These are phyloP conservation scores for Tenthredo distinguenda DNA, from an alignment of 2,888 invertebrate genomes.

Conservation along the genomic window DNA sequence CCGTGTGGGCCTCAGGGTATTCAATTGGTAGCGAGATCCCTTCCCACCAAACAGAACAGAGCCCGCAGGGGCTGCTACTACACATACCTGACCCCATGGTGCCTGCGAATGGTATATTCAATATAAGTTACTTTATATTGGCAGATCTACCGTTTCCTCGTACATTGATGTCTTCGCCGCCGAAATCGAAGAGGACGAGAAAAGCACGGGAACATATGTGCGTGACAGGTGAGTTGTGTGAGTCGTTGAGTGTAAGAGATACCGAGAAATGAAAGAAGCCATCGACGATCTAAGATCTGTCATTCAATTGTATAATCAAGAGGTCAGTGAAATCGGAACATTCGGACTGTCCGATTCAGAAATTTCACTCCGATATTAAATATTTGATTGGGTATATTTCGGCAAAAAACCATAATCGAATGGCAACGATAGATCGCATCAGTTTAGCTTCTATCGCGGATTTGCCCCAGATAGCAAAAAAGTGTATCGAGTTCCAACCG, in stretches of 20 bases:
- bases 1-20: conserved; percentile 33
- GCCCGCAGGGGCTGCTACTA: not conserved
- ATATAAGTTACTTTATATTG: conserved; percentile 17
- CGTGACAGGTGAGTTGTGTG: not conserved
- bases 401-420: not conserved
- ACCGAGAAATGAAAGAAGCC: conserved; percentile 15
- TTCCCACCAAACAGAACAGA: conserved; percentile 22
- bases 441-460: not conserved
- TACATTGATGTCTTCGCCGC: not conserved
- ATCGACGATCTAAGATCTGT: not conserved
- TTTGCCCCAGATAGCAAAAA: not conserved
- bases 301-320: not conserved
- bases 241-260: not conserved
- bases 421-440: conserved; percentile 3
- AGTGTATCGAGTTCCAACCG: not conserved
- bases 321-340: not conserved
- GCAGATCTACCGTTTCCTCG: conserved; percentile 19
- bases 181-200: not conserved
- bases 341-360: not conserved
- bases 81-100: conserved; percentile 2
- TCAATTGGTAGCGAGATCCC: conserved; percentile 20
- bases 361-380: not conserved
- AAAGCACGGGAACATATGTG: not conserved
- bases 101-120: not conserved
- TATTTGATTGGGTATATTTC: not conserved